A percentile compares a stretch with the other conserved stretches of the same genome.
phyloP scores from a whole-genome alignment of 1,140 invertebrate species.

The Papilio xuthus region DNA sequence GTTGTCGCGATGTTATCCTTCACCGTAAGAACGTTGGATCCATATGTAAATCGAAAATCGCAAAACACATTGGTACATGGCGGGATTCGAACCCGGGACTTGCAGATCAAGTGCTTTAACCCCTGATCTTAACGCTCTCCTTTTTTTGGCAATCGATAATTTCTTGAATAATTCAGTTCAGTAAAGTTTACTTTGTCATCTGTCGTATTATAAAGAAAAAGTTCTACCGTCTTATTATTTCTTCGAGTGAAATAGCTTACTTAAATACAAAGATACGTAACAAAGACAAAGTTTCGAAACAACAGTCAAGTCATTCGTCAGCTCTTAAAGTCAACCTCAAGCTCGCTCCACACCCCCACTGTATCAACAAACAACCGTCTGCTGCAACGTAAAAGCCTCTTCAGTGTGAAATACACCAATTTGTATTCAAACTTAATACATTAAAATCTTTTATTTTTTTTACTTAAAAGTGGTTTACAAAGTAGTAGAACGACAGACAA shows the following conservation, averaged over 20 bases:
- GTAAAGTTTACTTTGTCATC: neutral
- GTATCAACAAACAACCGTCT: constrained; percentile 21
- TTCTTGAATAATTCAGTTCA: neutral
- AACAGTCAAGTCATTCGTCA: constrained; percentile 12
- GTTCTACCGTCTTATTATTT: neutral
- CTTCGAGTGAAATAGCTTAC: constrained; percentile 5
- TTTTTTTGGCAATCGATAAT: neutral
- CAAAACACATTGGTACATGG: too few relatives aligned
- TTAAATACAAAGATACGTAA: constrained; percentile 20
- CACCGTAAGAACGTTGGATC: too few relatives aligned
- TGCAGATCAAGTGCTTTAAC: too few relatives aligned
- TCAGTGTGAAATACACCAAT: constrained; percentile 1
- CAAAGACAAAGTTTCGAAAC: constrained; percentile 13
- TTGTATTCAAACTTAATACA: constrained; percentile 1
- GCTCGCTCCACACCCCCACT: constrained; percentile 7
- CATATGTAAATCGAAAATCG: too few relatives aligned
- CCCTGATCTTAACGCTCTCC: too few relatives aligned
- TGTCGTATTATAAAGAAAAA: neutral
- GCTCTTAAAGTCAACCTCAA: constrained; percentile 25
- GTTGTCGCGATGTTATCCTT: too few relatives aligned
- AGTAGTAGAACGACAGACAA: too few relatives aligned
- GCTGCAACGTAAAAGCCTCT: constrained; percentile 10
- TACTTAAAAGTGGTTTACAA: too few relatives aligned
- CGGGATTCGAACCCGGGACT: too few relatives aligned
- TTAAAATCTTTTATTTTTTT: neutral